These are phyloP conservation scores for Antheraea mylitta DNA, from an alignment of 1,140 invertebrate species.

Conservation along the genomic window DNA sequence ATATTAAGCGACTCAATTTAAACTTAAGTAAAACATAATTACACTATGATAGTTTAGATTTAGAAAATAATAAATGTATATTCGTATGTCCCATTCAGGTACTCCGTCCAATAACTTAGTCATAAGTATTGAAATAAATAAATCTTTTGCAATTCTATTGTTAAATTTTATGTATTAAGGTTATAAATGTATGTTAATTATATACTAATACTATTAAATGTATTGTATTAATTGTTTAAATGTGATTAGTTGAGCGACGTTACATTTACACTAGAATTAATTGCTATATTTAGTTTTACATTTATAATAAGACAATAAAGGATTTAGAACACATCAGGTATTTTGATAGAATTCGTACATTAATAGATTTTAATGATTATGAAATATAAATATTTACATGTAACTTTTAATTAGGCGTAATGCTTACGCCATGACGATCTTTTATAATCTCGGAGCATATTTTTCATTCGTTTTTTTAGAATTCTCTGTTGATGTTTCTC, in stretches of 20 bases:
- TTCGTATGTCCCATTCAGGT: slow-evolving; percentile 14
- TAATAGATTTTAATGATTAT: background rate
- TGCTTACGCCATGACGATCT: background rate
- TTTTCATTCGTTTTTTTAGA: slow-evolving; percentile 39
- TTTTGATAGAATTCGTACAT: no score
- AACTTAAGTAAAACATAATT: background rate
- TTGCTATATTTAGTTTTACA: no score
- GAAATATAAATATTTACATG: no score
- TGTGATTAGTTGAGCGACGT: background rate
- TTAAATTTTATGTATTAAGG: background rate
- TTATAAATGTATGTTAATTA: slow-evolving; percentile 7
- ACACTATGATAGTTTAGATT: background rate
- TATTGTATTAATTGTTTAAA: background rate
- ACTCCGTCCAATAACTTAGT: slow-evolving; percentile 17
- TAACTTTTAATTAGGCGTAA: no score
- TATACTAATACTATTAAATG: slow-evolving; percentile 15
- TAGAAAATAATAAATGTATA: slow-evolving; percentile 12
- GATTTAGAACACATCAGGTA: no score
- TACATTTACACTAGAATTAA: background rate
- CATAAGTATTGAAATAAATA: background rate
- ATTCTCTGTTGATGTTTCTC: slow-evolving; percentile 59
- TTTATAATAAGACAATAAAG: no score
- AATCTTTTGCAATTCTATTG: background rate
- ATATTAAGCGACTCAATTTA: background rate
- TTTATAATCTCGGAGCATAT: slow-evolving; percentile 41